Evolutionary conservation across 92 coral and sea anemone genomes (phyloP).

Genomic region (Epizoanthus stellaris): DNA sequence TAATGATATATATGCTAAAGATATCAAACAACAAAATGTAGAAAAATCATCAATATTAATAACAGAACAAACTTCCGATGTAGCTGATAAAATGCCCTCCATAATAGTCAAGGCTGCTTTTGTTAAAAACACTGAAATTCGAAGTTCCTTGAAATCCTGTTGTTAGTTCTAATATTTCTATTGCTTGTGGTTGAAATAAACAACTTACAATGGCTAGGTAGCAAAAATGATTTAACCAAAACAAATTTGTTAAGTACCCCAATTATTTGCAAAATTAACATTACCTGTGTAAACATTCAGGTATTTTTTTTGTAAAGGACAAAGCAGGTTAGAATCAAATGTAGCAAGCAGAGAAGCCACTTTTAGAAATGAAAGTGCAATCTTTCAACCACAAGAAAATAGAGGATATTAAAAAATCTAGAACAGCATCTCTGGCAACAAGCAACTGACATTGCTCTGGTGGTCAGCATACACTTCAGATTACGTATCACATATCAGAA

Average conservation of each 20-base stretch:
- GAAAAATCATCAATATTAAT: not conserved
- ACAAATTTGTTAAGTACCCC: too few species aligned
- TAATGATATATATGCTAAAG: slow-evolving; percentile 8
- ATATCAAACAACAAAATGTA: not conserved
- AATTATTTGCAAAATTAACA: too few species aligned
- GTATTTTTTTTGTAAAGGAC: too few species aligned
- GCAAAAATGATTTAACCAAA: not conserved
- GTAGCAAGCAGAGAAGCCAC: not conserved
- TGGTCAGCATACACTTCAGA: slow-evolving; percentile 14
- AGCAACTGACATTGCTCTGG: slow-evolving; percentile 5
- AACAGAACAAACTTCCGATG: not conserved
- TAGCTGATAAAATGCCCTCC: not conserved
- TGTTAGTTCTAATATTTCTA: not conserved
- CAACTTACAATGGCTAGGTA: not conserved
- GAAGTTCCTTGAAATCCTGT: not conserved
- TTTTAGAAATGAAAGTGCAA: not conserved
- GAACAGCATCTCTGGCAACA: not conserved
- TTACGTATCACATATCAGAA: slow-evolving; percentile 1
- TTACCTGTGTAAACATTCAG: not conserved
- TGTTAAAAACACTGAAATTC: not conserved
- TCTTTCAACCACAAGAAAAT: slow-evolving; percentile 1
- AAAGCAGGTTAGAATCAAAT: not conserved
- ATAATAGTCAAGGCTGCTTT: not conserved
- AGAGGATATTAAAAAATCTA: not conserved
- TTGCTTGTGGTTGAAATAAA: slow-evolving; percentile 10